These are phyloP conservation scores for Rotaria socialis DNA, from an alignment of 2,888 invertebrate genomes.

Conservation along the genomic window DNA sequence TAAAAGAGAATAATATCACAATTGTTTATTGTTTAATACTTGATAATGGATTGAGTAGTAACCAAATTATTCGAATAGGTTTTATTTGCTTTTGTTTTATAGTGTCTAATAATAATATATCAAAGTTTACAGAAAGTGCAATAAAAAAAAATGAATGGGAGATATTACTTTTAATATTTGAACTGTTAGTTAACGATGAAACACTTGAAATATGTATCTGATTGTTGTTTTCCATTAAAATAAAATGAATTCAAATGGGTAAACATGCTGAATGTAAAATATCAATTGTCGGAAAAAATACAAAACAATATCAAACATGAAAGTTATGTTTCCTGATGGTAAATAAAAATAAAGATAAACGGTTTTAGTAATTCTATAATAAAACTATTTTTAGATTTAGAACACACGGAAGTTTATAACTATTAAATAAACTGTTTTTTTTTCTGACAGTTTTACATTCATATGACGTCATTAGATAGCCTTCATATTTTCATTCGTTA, in stretches of 20 bases:
- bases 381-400: neutral
- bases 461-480: neutral
- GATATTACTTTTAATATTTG: neutral
- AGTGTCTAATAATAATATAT: neutral
- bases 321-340: no score
- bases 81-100: neutral
- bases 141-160: neutral
- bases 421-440: neutral
- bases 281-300: neutral
- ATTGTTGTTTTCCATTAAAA: neutral
- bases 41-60: neutral
- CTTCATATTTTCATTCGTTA: neutral
- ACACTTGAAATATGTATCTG: neutral
- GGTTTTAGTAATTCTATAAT: neutral
- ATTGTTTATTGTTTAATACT: neutral
- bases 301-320: neutral
- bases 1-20: neutral
- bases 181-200: neutral
- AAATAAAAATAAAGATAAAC: no score
- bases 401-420: neutral
- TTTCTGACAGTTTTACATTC: neutral
- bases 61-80: neutral
- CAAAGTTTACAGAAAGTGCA: neutral
- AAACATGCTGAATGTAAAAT: neutral
- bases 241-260: neutral